Evolutionary conservation across 2,888 invertebrate species (phyloP).

Genomic region (Catocala nupta): DNA sequence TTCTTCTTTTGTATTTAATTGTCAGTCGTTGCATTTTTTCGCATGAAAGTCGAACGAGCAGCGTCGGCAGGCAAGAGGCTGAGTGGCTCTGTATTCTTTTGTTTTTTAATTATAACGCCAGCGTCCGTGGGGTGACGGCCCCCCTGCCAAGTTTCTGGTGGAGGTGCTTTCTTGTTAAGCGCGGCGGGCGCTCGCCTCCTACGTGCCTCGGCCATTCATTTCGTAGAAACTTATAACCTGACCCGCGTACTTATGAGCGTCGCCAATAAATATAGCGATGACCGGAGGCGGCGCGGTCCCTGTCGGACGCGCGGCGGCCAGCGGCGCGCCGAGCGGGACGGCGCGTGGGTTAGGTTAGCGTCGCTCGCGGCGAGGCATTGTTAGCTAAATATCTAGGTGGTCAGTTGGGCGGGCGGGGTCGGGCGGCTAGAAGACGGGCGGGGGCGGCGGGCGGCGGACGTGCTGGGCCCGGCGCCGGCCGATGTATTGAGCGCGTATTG

Average conservation of each 20-base stretch:
- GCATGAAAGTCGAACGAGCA: conserved; percentile 76
- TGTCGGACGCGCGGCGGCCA: conserved; percentile 62
- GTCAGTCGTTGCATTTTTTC: conserved; percentile 80
- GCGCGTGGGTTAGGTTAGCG: conserved; percentile 66
- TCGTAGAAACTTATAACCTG: conserved; percentile 87
- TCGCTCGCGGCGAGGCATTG: conserved; percentile 81
- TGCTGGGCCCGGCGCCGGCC: conserved; percentile 83
- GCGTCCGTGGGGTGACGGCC: conserved; percentile 72
- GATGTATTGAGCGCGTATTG: conserved; percentile 88
- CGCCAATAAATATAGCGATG: conserved; percentile 87
- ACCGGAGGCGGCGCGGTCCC: conserved; percentile 80
- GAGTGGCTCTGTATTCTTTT: conserved; percentile 86
- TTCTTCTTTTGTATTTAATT: conserved; percentile 65
- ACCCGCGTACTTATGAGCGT: conserved; percentile 87
- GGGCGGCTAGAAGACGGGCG: conserved; percentile 71
- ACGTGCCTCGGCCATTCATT: conserved; percentile 86
- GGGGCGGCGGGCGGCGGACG: conserved; percentile 77
- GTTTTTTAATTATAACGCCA: conserved; percentile 87
- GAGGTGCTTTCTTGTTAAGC: conserved; percentile 85
- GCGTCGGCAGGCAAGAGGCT: conserved; percentile 76
- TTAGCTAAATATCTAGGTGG: conserved; percentile 88
- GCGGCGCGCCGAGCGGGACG: conserved; percentile 69
- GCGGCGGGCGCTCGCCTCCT: conserved; percentile 80
- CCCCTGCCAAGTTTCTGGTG: conserved; percentile 78
- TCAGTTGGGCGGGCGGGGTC: conserved; percentile 78